Percentiles rank a stretch among this genome's conserved stretches.
Conservation (phyloP, 2,113 vertebrate species). For the Pongo abelii region DNA sequence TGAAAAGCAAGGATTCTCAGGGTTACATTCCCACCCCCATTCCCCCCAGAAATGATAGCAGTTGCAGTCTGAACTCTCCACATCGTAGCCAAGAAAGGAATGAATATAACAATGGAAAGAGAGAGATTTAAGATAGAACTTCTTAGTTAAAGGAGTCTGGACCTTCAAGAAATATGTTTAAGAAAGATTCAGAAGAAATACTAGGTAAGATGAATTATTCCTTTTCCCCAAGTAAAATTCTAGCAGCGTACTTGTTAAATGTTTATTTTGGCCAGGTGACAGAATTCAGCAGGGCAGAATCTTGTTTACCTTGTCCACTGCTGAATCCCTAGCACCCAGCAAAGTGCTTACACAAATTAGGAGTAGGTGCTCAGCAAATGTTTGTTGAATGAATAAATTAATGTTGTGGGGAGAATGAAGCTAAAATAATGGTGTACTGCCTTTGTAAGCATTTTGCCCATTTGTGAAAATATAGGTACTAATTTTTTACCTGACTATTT, state of each 20-base stretch:
- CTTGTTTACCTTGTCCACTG: neutral
- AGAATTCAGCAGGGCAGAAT: neutral
- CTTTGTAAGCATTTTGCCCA: neutral
- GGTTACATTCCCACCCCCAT: slow-evolving; percentile 13
- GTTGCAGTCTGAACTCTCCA: slow-evolving; percentile 60
- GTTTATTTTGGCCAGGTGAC: neutral
- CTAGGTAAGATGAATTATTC: slow-evolving; percentile 57
- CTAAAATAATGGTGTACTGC: neutral
- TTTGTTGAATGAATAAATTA: neutral
- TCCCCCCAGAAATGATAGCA: neutral
- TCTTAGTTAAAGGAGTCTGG: slow-evolving; percentile 22
- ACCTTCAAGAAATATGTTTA: slow-evolving; percentile 36
- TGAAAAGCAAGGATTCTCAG: slow-evolving; percentile 57
- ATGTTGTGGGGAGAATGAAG: neutral
- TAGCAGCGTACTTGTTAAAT: neutral
- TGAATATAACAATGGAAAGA: neutral
- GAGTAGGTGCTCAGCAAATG: neutral
- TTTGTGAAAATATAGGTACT: neutral
- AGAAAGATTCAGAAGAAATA: slow-evolving; percentile 54
- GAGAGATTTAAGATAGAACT: neutral
- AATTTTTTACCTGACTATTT: slow-evolving; percentile 73
- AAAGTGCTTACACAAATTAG: neutral
- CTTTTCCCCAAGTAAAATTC: slow-evolving; percentile 23
- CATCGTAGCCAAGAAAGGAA: slow-evolving; percentile 44
- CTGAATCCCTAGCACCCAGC: neutral